Conservation (phyloP, 2,888 invertebrate species). For the Meliscaeva auricollis region DNA sequence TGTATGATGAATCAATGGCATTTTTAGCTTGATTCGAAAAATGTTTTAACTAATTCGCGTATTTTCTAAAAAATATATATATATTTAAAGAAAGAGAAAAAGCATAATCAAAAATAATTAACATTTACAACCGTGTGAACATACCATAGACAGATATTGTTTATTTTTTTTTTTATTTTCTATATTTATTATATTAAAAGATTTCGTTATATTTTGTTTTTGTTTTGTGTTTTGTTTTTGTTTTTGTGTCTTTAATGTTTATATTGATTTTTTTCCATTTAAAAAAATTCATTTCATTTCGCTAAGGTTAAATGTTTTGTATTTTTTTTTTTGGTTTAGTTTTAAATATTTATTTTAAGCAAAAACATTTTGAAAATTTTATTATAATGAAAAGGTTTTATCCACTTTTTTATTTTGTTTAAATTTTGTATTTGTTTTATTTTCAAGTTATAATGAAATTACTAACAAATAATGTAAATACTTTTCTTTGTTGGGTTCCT, state of each 20-base stretch:
- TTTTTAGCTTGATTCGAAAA: constrained; percentile 1
- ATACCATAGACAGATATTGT: constrained; percentile 56
- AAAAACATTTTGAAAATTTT: constrained; percentile 63
- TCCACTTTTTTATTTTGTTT: constrained; percentile 43
- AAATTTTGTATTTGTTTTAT: constrained; percentile 2
- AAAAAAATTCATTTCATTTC: constrained; percentile 52
- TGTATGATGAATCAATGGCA: neutral
- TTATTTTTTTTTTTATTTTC: constrained; percentile 4
- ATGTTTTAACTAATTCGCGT: neutral
- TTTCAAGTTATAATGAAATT: constrained; percentile 53
- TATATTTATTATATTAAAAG: constrained; percentile 52
- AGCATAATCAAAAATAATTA: constrained; percentile 35
- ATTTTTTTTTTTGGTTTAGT: constrained; percentile 44
- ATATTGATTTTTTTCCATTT: constrained; percentile 47
- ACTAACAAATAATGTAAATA: constrained; percentile 59
- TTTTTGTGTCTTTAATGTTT: constrained; percentile 8
- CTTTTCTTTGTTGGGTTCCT: constrained; percentile 24
- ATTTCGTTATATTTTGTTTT: constrained; percentile 47
- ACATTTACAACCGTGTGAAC: constrained; percentile 73
- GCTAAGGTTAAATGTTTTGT: constrained; percentile 35
- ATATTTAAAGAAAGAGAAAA: neutral
- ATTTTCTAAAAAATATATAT: neutral
- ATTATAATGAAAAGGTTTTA: constrained; percentile 62
- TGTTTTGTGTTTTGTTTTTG: no score
- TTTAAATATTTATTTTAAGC: constrained; percentile 66